Evolutionary conservation across 2,888 invertebrate genomes (phyloP).

Genomic region (Archips xylosteana): DNA sequence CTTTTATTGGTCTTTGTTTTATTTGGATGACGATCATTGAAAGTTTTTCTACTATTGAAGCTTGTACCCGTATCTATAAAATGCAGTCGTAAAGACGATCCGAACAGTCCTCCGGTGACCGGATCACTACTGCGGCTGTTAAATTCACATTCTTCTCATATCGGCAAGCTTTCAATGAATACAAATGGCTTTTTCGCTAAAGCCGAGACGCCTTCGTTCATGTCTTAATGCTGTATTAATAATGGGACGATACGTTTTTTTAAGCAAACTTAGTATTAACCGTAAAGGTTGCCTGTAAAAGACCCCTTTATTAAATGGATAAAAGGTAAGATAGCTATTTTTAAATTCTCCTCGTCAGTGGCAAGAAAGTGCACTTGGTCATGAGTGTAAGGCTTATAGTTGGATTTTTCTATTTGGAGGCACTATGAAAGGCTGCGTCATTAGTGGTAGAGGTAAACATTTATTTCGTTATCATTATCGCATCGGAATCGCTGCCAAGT

Average conservation of each 20-base stretch:
- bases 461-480: no score
- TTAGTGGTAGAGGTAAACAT: no score
- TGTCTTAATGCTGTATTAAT: conserved; percentile 2
- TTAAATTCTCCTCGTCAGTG: no score
- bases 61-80: conserved; percentile 13
- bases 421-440: no score
- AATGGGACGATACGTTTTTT: background rate
- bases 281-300: background rate
- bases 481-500: no score
- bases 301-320: no score
- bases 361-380: no score
- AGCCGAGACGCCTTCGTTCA: conserved; percentile 9
- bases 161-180: conserved; percentile 40
- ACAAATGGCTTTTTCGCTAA: conserved; percentile 35
- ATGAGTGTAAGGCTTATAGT: no score
- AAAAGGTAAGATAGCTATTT: no score
- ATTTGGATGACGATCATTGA: background rate
- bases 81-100: conserved; percentile 15
- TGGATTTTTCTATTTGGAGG: no score
- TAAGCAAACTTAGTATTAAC: background rate
- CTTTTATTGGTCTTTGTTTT: background rate
- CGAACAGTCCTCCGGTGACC: conserved; percentile 15
- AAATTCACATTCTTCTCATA: conserved; percentile 39
- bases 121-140: conserved; percentile 28
- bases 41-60: background rate